Conservation (phyloP, 2,113 vertebrate species). For the Sakesphorus luctuosus region DNA sequence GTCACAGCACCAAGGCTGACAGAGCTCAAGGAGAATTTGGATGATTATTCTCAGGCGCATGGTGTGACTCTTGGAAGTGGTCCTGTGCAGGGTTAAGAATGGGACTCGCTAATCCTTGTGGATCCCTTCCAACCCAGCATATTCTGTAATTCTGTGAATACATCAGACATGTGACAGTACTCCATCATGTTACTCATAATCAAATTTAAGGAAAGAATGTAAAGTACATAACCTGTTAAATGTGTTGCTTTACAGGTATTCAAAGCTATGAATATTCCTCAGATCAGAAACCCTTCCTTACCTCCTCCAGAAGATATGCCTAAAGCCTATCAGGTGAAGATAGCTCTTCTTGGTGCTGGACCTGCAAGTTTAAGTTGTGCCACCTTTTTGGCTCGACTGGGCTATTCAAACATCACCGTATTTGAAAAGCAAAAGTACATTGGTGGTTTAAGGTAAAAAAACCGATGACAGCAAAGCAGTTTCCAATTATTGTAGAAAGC, state of each 20-base stretch:
- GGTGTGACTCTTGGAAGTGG: background rate
- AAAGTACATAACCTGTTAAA: constrained; percentile 3
- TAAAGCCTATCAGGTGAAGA: constrained; percentile 78
- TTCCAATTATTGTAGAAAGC: background rate
- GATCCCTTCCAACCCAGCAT: background rate
- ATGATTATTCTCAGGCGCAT: background rate
- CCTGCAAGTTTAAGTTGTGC: constrained; percentile 87
- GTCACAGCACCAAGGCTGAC: background rate
- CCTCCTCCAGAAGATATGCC: constrained; percentile 76
- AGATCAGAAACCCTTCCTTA: constrained; percentile 79
- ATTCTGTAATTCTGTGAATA: background rate
- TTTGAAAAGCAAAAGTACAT: constrained; percentile 84
- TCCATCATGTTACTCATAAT: background rate
- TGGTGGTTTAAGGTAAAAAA: constrained; percentile 86
- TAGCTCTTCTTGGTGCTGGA: constrained; percentile 86
- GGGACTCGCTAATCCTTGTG: background rate
- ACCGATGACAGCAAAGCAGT: background rate
- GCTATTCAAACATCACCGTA: constrained; percentile 84
- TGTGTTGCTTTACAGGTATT: constrained; percentile 78
- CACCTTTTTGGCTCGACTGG: constrained; percentile 84
- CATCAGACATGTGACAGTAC: background rate
- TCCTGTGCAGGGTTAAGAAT: background rate
- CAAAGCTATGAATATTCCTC: constrained; percentile 85
- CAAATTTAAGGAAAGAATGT: background rate
- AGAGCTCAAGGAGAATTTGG: background rate